Evolutionary conservation across 2,888 invertebrate genomes (phyloP), one percentile per base, ranked within the genome.

Genomic region (Apodemia duryi): DNA sequence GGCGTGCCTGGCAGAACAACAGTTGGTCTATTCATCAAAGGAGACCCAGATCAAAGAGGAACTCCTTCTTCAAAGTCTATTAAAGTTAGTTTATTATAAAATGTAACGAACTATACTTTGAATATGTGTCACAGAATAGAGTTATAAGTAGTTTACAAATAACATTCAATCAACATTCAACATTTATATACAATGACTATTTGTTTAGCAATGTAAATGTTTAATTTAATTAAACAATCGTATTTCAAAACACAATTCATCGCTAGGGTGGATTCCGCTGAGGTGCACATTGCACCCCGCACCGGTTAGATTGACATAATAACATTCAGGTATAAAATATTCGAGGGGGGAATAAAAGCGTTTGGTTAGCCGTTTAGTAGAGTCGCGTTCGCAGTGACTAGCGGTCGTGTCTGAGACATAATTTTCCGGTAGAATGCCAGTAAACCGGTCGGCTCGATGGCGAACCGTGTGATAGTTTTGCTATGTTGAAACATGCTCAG

Each of bases 401-500:
- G 76, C 76, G 84, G 76, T 75, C 77, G 84, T 77, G 75, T 79
- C 63, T 21, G 21, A 21, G 21, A 71, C 78, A 79, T 80, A 81
- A 82, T 83, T 79, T 76, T 80, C 46, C 54, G 54, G 29, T 28
- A 32, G 81, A 76, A 88, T 88, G 89, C 81, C 82, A 80, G 81
- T 75, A 75, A 83, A 83, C 84, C 84, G 83, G 85, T 85, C 86
- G 85, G 81, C 83, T 82, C 79, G 82, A 89, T 89, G 90, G 86
- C 84, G 81, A 81, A 81, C 80, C 76, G 75, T 80, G 80, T 84
- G 80, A 84, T 83, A 82, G 84, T 78, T 77, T 78, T 86, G 88
- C 83, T 86, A 95, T 95, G 95, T 93, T 95, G 93, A 95, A 95
- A 90, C 95, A 95, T 92, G 95, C 95, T 83, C 92, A 92, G 90